Evolutionary conservation across 1,140 invertebrate genomes (phyloP), one percentile per base, ranked within the genome.

Genomic region (Papilio dardanus): DNA sequence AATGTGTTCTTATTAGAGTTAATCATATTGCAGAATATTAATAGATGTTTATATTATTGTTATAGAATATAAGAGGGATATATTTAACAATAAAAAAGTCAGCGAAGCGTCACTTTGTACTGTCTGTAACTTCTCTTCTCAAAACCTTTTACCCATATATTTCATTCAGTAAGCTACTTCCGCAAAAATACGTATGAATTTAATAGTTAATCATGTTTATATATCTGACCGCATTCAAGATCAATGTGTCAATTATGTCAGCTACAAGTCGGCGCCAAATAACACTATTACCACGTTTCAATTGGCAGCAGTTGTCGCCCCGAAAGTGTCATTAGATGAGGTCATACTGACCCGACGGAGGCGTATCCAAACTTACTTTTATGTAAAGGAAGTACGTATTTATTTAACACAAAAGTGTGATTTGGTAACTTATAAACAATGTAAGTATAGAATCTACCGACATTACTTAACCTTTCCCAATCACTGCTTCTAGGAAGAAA

Each of bases 301-400:
- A 30, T 62, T 62, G 54, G 54, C 54, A 62, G 54, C 54, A 8
- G 54, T 24, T 62, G 54, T 62, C 54, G 54, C 24, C 24, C 54
- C 54, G 54, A 62, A 30, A 62, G 54, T 62, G 54, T 62, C 54
- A 62, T 62, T 62, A 62, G 54, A 62, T 30, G 54, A 62, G 54
- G 54, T 62, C 54, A 62, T 62, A 28, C 54, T 58, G 24, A 30
- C 24, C 54, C 54, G 2, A 62, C 30, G 3, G 54, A 12, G 12
- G 24, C 54, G 54, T 14, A 14, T 62, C 30, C 19, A 19, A 50
- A 50, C n/a, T 1, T 7, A 50, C 19, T 21, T 50, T 50, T 58
- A 24, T 58, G 21, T 58, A 19, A 19, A 58, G 50, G 50, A 24
- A 24, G 28, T 3, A 3, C 19, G 10, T 24, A 54, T 10, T 24